Percentiles rank a stretch among this genome's conserved stretches.
Conservation (phyloP, 2,888 invertebrate species). For the Amphiduros pacificus region DNA sequence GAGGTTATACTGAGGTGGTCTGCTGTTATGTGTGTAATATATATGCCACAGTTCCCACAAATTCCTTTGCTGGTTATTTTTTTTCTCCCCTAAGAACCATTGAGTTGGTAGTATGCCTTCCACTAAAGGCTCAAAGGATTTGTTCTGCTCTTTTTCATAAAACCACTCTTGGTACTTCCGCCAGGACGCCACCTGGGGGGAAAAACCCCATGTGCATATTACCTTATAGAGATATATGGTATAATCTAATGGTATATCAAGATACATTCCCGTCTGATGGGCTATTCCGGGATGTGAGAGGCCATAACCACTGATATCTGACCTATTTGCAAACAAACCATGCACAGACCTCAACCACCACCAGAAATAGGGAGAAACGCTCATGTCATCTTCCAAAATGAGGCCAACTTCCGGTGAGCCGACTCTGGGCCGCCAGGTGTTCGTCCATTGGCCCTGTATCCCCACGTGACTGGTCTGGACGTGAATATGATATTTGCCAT, state of each 20-base stretch:
- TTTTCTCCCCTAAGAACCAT: constrained; percentile 26
- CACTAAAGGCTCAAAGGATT: constrained; percentile 24
- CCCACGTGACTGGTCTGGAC: constrained; percentile 29
- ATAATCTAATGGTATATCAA: constrained; percentile 29
- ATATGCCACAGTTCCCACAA: constrained; percentile 33
- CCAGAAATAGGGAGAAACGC: constrained; percentile 39
- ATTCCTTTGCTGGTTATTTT: background rate
- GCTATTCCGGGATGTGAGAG: constrained; percentile 22
- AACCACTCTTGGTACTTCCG: constrained; percentile 27
- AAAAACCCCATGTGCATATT: constrained; percentile 30
- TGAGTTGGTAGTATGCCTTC: constrained; percentile 21
- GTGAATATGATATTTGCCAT: constrained; percentile 25
- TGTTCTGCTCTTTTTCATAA: constrained; percentile 3
- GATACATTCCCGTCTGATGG: constrained; percentile 1
- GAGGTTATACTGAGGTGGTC: constrained; percentile 29
- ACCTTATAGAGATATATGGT: constrained; percentile 23
- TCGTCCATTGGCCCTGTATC: constrained; percentile 31
- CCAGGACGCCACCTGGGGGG: constrained; percentile 26
- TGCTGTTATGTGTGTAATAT: constrained; percentile 19
- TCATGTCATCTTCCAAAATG: constrained; percentile 43
- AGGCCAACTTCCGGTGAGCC: constrained; percentile 41
- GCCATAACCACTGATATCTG: constrained; percentile 37
- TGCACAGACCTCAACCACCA: constrained; percentile 40
- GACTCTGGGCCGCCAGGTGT: constrained; percentile 35
- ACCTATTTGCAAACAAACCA: constrained; percentile 32